A percentile compares a stretch with the other conserved stretches of the same genome.
phyloP scores from a whole-genome alignment of 2,888 invertebrate genomes.

The Omphaloscelis lunosa region DNA sequence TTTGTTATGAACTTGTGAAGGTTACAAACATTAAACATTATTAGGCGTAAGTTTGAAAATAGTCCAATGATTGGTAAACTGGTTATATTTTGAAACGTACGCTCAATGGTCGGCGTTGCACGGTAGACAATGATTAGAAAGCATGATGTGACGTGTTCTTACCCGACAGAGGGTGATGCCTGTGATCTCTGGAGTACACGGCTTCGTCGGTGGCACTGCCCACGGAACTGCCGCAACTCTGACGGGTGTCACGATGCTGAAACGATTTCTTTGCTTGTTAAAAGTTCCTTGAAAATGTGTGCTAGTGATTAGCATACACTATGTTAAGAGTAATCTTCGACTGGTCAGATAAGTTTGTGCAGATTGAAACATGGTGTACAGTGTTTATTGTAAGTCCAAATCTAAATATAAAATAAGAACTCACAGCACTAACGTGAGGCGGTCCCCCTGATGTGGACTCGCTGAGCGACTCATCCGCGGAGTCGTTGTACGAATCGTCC shows the following conservation, averaged over 20 bases:
- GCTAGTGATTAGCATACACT: background rate
- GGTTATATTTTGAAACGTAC: slow-evolving; percentile 40
- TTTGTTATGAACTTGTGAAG: slow-evolving; percentile 57
- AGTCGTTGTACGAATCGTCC: slow-evolving; percentile 93
- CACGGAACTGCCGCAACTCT: slow-evolving; percentile 87
- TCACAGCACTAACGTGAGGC: slow-evolving; percentile 81
- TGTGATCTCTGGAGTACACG: slow-evolving; percentile 84
- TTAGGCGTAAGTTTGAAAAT: slow-evolving; percentile 34
- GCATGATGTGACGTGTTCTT: slow-evolving; percentile 48
- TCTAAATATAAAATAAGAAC: slow-evolving; percentile 58
- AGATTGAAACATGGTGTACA: background rate
- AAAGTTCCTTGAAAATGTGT: background rate
- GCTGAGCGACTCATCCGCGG: slow-evolving; percentile 89
- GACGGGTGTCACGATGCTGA: slow-evolving; percentile 84
- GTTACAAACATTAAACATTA: slow-evolving; percentile 58
- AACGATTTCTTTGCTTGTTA: slow-evolving; percentile 4
- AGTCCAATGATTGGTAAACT: background rate
- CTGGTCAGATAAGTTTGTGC: background rate
- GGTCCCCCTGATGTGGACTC: slow-evolving; percentile 91
- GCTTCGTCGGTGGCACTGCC: slow-evolving; percentile 86
- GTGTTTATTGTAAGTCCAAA: background rate
- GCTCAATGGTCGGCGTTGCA: slow-evolving; percentile 35
- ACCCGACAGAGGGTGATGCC: slow-evolving; percentile 86
- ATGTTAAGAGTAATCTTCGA: background rate
- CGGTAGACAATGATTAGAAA: slow-evolving; percentile 53